phyloP scores from a whole-genome alignment of 2,113 vertebrate genomes.

The Platichthys stellatus region DNA sequence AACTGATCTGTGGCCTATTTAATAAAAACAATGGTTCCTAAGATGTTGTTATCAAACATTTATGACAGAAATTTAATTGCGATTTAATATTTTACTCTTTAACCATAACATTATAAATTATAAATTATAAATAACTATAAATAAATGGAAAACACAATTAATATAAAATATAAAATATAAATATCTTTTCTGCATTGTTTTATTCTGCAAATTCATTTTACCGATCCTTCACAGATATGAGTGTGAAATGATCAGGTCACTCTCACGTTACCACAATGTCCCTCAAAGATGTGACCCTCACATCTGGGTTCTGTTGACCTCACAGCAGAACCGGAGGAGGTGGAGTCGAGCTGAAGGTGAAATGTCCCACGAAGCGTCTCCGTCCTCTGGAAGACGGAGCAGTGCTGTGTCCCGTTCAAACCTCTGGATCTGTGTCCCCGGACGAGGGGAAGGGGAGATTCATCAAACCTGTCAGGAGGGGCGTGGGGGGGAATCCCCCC shows the following conservation, averaged over 20 bases:
- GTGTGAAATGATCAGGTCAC: no score
- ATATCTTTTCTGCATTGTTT: background rate
- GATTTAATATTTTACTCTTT: no score
- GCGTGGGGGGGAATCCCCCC: conserved; percentile 56
- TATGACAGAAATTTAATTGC: no score
- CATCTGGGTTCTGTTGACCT: conserved; percentile 32
- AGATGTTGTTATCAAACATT: no score
- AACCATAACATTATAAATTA: no score
- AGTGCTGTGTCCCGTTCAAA: conserved; percentile 48
- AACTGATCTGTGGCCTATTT: no score
- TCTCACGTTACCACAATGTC: background rate
- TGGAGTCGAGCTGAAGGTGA: conserved; percentile 20
- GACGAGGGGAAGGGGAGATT: conserved; percentile 66
- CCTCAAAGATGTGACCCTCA: background rate
- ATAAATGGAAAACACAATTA: no score
- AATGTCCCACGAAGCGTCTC: conserved; percentile 41
- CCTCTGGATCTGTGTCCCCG: conserved; percentile 49
- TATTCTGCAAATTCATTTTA: no score
- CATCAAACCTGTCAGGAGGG: conserved; percentile 77
- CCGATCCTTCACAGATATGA: no score
- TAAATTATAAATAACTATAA: no score
- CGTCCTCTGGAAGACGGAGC: conserved; percentile 24
- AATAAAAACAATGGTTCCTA: no score
- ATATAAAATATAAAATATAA: no score
- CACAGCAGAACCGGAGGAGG: conserved; percentile 23